Percentiles rank a stretch among this genome's conserved stretches.
Evolutionary conservation across 2,888 invertebrate genomes (phyloP).

Genomic region (Xestia xanthographa): DNA sequence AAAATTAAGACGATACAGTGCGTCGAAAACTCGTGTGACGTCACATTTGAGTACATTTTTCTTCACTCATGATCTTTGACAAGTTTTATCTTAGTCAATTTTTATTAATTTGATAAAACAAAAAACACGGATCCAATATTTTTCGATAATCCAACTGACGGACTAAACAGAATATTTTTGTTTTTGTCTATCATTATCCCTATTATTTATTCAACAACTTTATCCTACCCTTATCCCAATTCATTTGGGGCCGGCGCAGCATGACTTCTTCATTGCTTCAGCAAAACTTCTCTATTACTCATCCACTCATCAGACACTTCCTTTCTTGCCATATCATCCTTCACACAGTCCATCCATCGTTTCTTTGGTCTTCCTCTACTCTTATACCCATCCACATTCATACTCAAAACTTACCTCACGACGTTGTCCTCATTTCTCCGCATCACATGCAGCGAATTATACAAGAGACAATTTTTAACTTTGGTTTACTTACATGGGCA

Average conservation of each 20-base stretch:
- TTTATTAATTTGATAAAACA: too few species aligned
- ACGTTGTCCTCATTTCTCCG: background rate
- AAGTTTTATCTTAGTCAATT: too few species aligned
- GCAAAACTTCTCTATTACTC: background rate
- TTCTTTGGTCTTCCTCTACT: background rate
- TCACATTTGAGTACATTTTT: too few species aligned
- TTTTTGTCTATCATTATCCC: too few species aligned
- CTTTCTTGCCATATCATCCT: background rate
- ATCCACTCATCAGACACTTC: background rate
- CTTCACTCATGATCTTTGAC: too few species aligned
- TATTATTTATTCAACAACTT: background rate
- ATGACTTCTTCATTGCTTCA: background rate
- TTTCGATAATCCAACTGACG: too few species aligned
- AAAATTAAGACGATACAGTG: too few species aligned
- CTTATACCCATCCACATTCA: background rate
- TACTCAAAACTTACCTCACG: background rate
- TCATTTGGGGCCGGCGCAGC: background rate
- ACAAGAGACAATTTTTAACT: background rate
- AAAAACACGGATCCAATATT: too few species aligned
- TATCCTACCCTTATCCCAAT: background rate
- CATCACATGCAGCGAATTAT: background rate
- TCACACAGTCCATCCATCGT: background rate
- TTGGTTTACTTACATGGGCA: conserved; percentile 91
- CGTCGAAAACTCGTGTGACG: too few species aligned
- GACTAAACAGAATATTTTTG: too few species aligned